Evolutionary conservation across 92 coral and sea anemone genomes (phyloP).

Genomic region (Parazoanthus darwini): DNA sequence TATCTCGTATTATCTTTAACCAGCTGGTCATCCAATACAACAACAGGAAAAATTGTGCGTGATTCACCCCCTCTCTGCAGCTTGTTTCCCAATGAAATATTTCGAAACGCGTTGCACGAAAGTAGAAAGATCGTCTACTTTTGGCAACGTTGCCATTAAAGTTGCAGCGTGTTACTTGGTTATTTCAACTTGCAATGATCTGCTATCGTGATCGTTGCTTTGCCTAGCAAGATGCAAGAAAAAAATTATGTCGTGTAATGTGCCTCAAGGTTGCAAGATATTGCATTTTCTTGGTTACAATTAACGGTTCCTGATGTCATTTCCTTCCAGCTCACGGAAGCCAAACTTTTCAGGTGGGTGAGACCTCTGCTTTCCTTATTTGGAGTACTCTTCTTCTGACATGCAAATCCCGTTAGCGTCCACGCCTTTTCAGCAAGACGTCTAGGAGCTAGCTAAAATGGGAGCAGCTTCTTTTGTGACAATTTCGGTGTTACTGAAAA

Average conservation of each 20-base stretch:
- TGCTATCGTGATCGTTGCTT: background rate
- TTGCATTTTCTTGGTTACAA: background rate
- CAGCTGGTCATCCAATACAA: no score
- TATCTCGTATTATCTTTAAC: background rate
- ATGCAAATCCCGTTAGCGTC: background rate
- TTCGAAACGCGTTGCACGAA: conserved; percentile 9
- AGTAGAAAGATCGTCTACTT: conserved; percentile 14
- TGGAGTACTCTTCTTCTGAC: background rate
- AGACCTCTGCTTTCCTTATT: background rate
- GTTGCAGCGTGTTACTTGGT: conserved; percentile 14
- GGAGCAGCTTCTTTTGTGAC: background rate
- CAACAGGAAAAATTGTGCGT: conserved; percentile 10
- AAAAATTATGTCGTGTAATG: no score
- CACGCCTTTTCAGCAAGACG: background rate
- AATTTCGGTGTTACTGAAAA: background rate
- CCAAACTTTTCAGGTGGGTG: conserved; percentile 82
- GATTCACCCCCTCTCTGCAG: conserved; percentile 6
- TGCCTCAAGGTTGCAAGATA: no score
- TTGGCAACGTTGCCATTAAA: background rate
- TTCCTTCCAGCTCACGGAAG: conserved; percentile 65
- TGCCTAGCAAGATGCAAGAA: background rate
- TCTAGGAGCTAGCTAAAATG: background rate
- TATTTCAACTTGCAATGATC: background rate
- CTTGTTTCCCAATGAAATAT: conserved; percentile 20
- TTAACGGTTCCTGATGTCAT: background rate